Evolutionary conservation across 2,797 vertebrate genomes (phyloP).

Genomic region (Hoplostethus mediterraneus): DNA sequence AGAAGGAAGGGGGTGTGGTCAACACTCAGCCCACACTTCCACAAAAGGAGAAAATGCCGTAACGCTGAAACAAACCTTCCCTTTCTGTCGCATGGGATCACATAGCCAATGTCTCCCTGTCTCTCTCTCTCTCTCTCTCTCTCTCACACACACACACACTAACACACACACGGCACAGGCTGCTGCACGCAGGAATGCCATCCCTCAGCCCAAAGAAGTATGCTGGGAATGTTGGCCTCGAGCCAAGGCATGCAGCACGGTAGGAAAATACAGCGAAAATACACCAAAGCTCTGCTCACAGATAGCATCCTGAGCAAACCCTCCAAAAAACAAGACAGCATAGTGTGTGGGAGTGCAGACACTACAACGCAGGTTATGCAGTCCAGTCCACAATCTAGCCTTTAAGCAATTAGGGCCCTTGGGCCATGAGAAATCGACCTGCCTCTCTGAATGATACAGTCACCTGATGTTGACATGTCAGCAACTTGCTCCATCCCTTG

Average conservation of each 20-base stretch:
- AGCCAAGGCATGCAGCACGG: constrained; percentile 66
- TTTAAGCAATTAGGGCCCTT: neutral
- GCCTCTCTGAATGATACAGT: constrained; percentile 7
- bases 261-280: constrained; percentile 61
- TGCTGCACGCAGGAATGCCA: constrained; percentile 59
- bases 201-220: constrained; percentile 54
- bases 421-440: constrained; percentile 13
- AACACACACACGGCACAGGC: constrained; percentile 33
- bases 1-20: constrained; percentile 36
- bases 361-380: neutral
- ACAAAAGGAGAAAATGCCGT: constrained; percentile 81
- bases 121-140: neutral
- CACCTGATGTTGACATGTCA: constrained; percentile 31
- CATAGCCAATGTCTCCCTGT: constrained; percentile 49
- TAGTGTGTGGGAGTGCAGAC: neutral
- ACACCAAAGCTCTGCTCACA: constrained; percentile 39
- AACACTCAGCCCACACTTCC: constrained; percentile 66
- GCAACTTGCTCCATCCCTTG: constrained; percentile 5
- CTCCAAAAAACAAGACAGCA: constrained; percentile 8
- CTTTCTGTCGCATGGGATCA: constrained; percentile 74
- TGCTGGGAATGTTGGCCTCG: constrained; percentile 63
- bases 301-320: constrained; percentile 14
- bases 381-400: neutral
- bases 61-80: constrained; percentile 79
- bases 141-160: constrained; percentile 28